These are phyloP conservation scores for Enteromius treurensis DNA, from an alignment of 2,797 vertebrate species.

Conservation along the genomic window DNA sequence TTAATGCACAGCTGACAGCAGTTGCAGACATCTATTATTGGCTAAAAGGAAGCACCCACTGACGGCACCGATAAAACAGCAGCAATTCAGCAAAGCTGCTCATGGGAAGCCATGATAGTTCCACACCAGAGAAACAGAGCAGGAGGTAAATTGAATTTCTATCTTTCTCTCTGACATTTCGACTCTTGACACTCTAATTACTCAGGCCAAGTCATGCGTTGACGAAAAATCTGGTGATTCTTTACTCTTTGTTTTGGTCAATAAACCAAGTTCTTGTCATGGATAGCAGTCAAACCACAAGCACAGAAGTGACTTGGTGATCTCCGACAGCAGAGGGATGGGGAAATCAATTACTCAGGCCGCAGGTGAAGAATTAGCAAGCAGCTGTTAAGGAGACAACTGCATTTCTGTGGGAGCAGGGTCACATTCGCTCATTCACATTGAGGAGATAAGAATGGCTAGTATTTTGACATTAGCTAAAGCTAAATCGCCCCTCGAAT, in stretches of 20 bases:
- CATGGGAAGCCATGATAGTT: constrained; percentile 40
- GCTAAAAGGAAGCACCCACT: constrained; percentile 27
- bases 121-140: constrained; percentile 40
- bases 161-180: constrained; percentile 54
- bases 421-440: not conserved
- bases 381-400: constrained; percentile 30
- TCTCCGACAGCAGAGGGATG: constrained; percentile 30
- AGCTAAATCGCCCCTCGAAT: not conserved
- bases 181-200: constrained; percentile 57
- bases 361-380: constrained; percentile 57
- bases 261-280: constrained; percentile 50
- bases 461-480: constrained; percentile 21
- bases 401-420: not conserved
- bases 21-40: constrained; percentile 35
- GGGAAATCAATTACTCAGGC: constrained; percentile 54
- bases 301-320: constrained; percentile 42
- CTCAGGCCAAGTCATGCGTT: constrained; percentile 48
- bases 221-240: constrained; percentile 43
- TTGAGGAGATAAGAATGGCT: constrained; percentile 15
- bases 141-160: constrained; percentile 56
- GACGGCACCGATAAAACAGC: constrained; percentile 46
- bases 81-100: constrained; percentile 37
- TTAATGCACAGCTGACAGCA: constrained; percentile 38
- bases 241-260: constrained; percentile 3
- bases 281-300: constrained; percentile 39